phyloP scores from a whole-genome alignment of 2,797 vertebrate genomes.

The Tympanoctomys barrerae region DNA sequence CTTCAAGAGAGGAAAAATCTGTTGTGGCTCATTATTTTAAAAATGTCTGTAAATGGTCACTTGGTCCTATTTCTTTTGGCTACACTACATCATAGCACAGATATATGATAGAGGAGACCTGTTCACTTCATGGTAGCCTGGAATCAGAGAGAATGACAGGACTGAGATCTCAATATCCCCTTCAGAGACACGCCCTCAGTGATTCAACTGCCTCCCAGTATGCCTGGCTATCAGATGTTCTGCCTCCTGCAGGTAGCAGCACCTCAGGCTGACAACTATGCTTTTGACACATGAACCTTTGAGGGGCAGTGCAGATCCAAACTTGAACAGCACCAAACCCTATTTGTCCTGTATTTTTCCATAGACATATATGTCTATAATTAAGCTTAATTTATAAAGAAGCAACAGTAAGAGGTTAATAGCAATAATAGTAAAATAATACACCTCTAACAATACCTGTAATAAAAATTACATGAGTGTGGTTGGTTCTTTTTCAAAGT shows the following conservation, averaged over 20 bases:
- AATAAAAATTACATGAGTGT: background rate
- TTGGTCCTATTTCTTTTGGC: background rate
- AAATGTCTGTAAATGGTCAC: background rate
- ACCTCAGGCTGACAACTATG: background rate
- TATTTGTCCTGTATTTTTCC: background rate
- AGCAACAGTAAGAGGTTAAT: background rate
- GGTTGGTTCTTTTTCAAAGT: background rate
- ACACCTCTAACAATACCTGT: background rate
- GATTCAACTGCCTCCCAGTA: background rate
- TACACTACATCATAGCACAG: background rate
- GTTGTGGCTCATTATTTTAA: background rate
- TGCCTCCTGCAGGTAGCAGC: background rate
- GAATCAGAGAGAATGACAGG: background rate
- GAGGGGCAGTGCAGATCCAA: background rate
- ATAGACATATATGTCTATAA: background rate
- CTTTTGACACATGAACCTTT: background rate
- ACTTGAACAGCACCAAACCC: background rate
- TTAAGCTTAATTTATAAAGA: background rate
- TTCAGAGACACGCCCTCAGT: background rate
- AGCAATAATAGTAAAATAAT: background rate
- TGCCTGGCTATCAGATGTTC: background rate
- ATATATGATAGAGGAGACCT: background rate
- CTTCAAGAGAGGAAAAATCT: background rate
- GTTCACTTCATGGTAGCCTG: background rate
- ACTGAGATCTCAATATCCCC: no score